A percentile compares a stretch with the other conserved stretches of the same genome.
Evolutionary conservation across 1,140 invertebrate genomes (phyloP).

Genomic region (Drosophila mauritiana): DNA sequence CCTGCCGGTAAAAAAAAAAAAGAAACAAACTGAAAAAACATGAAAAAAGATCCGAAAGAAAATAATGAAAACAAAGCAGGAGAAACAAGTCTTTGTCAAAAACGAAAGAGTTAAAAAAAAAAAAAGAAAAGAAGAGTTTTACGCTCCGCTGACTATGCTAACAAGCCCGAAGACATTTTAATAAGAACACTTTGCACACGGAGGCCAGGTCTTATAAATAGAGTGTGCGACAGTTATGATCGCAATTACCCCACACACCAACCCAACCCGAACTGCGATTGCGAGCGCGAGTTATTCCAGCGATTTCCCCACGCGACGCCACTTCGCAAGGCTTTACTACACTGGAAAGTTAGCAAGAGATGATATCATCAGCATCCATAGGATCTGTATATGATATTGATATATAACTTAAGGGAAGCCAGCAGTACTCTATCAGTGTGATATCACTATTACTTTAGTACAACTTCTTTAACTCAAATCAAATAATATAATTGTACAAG

Average conservation of each 20-base stretch:
- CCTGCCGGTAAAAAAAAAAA: conserved; percentile 21
- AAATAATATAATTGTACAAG: too few relatives aligned
- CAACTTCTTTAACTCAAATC: too few relatives aligned
- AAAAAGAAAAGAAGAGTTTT: conserved; percentile 32
- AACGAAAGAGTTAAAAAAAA: conserved; percentile 23
- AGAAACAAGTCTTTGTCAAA: conserved; percentile 53
- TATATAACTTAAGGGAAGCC: too few relatives aligned
- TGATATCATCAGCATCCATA: neutral
- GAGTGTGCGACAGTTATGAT: conserved; percentile 58
- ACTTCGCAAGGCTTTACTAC: neutral
- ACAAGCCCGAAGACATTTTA: conserved; percentile 61
- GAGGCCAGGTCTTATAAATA: conserved; percentile 1
- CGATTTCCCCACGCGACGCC: conserved; percentile 26
- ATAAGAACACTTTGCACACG: conserved; percentile 51
- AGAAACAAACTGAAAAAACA: conserved; percentile 32
- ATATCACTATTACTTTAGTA: too few relatives aligned
- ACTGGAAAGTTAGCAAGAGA: conserved; percentile 8
- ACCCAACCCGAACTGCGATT: conserved; percentile 35
- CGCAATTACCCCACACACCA: conserved; percentile 44
- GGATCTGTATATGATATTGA: neutral
- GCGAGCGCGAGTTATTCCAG: conserved; percentile 17
- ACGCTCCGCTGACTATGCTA: conserved; percentile 51
- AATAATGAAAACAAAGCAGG: conserved; percentile 47
- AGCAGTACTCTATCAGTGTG: too few relatives aligned
- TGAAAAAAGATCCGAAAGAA: conserved; percentile 16